phyloP scores from a whole-genome alignment of 2,113 vertebrate species.

The Aepyceros melampus region DNA sequence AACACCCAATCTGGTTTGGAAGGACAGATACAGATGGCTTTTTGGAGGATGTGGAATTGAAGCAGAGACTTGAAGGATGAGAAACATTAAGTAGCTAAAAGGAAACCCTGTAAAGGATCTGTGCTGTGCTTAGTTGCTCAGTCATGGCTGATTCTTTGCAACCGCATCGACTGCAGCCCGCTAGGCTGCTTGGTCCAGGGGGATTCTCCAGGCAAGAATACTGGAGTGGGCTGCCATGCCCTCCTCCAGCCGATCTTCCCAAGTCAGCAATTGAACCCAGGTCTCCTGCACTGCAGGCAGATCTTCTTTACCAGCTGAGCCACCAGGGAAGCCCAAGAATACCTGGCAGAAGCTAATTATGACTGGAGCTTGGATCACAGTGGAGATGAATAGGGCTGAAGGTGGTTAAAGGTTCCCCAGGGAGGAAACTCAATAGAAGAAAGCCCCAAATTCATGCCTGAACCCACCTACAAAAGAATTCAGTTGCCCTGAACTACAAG shows the following conservation, averaged over 20 bases:
- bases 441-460: not conserved
- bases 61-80: not conserved
- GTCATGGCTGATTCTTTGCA: not conserved
- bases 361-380: not conserved
- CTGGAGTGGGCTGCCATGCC: not conserved
- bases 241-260: not conserved
- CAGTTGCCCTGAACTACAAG: not conserved
- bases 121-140: not conserved
- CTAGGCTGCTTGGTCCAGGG: not conserved
- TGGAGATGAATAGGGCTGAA: not conserved
- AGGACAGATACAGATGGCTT: not conserved
- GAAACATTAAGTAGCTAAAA: not conserved
- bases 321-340: not conserved
- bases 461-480: not conserved
- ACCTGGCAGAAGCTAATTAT: not conserved
- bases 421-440: not conserved
- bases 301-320: not conserved
- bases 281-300: not conserved
- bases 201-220: not conserved
- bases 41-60: not conserved
- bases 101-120: not conserved
- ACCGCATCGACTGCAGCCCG: rapidly evolving
- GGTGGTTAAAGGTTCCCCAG: not conserved
- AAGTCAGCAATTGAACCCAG: not conserved
- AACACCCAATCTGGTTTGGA: not conserved